Base-by-base conservation (phyloP, 2,113 vertebrate species). In the Urocitellus parryii region DNA sequence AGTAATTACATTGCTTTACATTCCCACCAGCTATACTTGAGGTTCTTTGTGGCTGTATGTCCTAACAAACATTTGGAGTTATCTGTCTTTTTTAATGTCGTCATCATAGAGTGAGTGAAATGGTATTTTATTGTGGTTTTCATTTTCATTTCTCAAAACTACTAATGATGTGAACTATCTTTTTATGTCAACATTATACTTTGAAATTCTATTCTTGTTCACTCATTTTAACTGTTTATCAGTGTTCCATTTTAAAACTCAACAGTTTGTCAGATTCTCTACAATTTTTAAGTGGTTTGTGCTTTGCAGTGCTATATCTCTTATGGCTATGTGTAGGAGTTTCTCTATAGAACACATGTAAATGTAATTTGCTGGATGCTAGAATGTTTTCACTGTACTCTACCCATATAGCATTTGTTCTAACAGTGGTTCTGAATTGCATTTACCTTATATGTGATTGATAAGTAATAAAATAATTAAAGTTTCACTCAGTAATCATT, bases 101-200 rank as follows among this genome's bases (percentile, higher is more conserved):
- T 37, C 53, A 14, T 96, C 27, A 32, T 96, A 70, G 10, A 80
- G 53, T 95, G 56, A 58, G 34, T 72, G 29, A 77, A 94, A 61
- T 67, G 20, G 74, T 82, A 67, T 90, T 81, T 82, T 63, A 63
- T 45, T 82, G 25, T 83, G 39, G 51, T 39, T 90, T 90, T 96
- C 68, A 83, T 76, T 79, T 92, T 94, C 18, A 48, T 93, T 88
- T 85, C 22, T 13, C 68, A 95, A 29, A 45, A 76, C 84, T 88
- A 84, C 42, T 94, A 80, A 51, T 91, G 61, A 63, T 93, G 32
- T 27, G 76, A 58, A 37, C 9, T 45, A 80, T 84, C 56, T 91
- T 97, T 95, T 93, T 88, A 92, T 53, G 51, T 95, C 51, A 88
- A 8, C 42, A 34, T 51, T 68, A 70, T 86, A 78, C 90, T 17